Evolutionary conservation across 2,113 vertebrate species (phyloP).

Genomic region (Columba livia): DNA sequence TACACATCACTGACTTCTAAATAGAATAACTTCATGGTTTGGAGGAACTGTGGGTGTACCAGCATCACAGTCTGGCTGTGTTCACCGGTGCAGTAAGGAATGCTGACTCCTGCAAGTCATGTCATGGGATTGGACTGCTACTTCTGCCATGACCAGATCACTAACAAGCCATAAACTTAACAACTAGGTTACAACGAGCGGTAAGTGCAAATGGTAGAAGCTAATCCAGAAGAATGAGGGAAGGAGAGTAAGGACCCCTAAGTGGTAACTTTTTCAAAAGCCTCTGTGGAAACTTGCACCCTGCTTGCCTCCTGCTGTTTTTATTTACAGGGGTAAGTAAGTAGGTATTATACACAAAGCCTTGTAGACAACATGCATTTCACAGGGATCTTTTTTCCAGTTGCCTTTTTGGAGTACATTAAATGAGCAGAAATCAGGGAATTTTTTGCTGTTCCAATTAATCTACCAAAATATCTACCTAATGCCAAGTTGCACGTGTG

Average conservation of each 20-base stretch:
- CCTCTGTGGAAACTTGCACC: not conserved
- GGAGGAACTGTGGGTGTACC: not conserved
- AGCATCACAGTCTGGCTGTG: not conserved
- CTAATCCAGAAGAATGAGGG: not conserved
- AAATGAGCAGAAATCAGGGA: not conserved
- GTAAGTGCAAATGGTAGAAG: not conserved
- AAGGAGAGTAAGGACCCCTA: not conserved
- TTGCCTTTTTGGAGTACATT: not conserved
- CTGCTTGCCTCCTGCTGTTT: not conserved
- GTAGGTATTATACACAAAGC: not conserved
- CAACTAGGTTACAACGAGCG: not conserved
- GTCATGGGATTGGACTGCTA: constrained; percentile 13
- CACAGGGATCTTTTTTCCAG: not conserved
- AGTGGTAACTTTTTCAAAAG: not conserved
- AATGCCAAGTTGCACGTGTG: accelerated
- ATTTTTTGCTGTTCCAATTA: not conserved
- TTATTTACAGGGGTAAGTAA: not conserved
- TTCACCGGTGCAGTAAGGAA: constrained; percentile 27
- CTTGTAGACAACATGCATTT: not conserved
- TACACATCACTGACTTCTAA: constrained; percentile 20
- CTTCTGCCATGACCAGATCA: not conserved
- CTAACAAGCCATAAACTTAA: not conserved
- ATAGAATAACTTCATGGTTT: constrained; percentile 19
- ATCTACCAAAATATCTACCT: not conserved
- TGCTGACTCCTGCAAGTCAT: constrained; percentile 37